phyloP scores from a whole-genome alignment of 92 coral and sea anemone genomes.

The Porites cylindrica region DNA sequence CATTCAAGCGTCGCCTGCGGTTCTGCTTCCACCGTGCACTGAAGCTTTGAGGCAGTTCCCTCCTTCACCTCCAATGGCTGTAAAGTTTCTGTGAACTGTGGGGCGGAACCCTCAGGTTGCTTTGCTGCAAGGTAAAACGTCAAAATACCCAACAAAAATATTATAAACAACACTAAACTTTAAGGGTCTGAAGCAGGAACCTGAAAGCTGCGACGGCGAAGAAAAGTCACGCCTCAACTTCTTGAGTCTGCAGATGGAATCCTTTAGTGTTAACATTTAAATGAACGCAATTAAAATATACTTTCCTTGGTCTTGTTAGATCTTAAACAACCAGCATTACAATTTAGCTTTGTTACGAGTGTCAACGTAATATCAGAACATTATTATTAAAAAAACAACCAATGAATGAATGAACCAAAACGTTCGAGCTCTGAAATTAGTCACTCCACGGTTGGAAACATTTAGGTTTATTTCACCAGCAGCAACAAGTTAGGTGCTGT shows the following conservation, averaged over 20 bases:
- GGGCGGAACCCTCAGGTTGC: conserved; percentile 68
- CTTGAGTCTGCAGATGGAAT: not conserved
- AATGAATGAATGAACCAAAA: no score
- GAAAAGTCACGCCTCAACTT: not conserved
- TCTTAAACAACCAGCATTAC: no score
- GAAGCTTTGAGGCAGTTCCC: conserved; percentile 74
- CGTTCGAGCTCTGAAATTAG: no score
- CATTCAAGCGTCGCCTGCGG: conserved; percentile 74
- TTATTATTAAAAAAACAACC: no score
- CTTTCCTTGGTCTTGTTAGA: not conserved
- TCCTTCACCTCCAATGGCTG: conserved; percentile 79
- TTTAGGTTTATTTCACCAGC: no score
- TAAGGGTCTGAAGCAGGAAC: not conserved
- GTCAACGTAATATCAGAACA: no score
- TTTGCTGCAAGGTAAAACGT: conserved; percentile 57
- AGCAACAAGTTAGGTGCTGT: no score
- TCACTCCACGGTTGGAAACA: no score
- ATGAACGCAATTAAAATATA: not conserved
- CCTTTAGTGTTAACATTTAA: not conserved
- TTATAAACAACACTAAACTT: not conserved
- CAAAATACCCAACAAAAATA: not conserved
- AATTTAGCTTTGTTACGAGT: no score
- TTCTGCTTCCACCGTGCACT: conserved; percentile 69
- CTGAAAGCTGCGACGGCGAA: not conserved
- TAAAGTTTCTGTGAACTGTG: conserved; percentile 72